These are phyloP conservation scores for Leptoclinus maculatus DNA, from an alignment of 2,797 vertebrate genomes.

Conservation along the genomic window DNA sequence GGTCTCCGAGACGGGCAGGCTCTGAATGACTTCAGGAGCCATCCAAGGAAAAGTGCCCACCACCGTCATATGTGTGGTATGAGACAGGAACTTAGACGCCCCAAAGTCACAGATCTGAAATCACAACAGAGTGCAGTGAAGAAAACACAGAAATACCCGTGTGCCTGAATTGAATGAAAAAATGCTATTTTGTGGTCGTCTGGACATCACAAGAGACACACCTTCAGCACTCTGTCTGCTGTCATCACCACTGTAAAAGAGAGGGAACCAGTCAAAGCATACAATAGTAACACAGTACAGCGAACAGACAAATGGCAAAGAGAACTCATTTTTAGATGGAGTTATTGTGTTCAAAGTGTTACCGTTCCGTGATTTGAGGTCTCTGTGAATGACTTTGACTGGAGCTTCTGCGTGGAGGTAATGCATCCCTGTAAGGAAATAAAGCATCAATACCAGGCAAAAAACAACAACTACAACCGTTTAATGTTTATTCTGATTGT, in stretches of 20 bases:
- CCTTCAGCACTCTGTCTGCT: slow-evolving; percentile 94
- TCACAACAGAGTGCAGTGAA: slow-evolving; percentile 13
- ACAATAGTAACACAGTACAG: not conserved
- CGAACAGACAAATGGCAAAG: not conserved
- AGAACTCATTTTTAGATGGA: not conserved
- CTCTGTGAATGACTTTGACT: slow-evolving; percentile 98
- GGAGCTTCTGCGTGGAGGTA: slow-evolving; percentile 98
- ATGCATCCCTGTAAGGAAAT: slow-evolving; percentile 89
- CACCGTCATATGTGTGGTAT: slow-evolving; percentile 97
- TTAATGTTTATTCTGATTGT: not conserved
- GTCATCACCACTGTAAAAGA: slow-evolving; percentile 93
- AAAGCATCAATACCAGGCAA: not conserved
- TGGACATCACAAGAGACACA: slow-evolving; percentile 58
- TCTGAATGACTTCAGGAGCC: slow-evolving; percentile 98
- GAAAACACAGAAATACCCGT: not conserved
- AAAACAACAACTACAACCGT: not conserved
- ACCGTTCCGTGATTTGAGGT: slow-evolving; percentile 98
- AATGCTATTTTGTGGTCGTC: not conserved
- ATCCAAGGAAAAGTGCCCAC: slow-evolving; percentile 99
- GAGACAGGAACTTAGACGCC: slow-evolving; percentile 95
- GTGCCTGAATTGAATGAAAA: not conserved
- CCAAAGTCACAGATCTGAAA: slow-evolving; percentile 97
- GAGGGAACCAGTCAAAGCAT: slow-evolving; percentile 20
- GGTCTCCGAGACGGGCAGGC: slow-evolving; percentile 96
- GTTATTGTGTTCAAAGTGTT: slow-evolving; percentile 59